Evolutionary conservation across 2,797 vertebrate genomes (phyloP), one percentile per base, ranked within the genome.

Genomic region (Mus minutoides): DNA sequence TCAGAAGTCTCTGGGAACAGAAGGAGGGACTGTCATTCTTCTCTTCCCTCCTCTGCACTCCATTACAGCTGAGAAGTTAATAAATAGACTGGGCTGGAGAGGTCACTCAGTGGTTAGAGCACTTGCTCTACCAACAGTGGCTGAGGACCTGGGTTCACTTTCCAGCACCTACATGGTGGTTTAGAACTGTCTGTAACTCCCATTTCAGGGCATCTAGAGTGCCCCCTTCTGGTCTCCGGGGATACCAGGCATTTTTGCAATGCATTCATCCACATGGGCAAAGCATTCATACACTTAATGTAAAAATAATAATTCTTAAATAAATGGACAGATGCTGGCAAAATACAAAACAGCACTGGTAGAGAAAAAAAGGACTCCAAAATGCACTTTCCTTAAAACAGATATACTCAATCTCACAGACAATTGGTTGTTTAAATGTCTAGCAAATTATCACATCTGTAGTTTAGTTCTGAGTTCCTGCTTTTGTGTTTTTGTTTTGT

Each of bases 1-100:
- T 49, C 88, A 96, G 16, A 88, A 16, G n/a, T 54, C 24, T 91
- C 85, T 83, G 95, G 56, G 62, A 71, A 95, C 69, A 90, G 89
- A 92, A 93, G 49, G 86, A 94, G 37, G 58, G 37, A 93, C n/a
- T 82, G 14, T 95, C 52, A n/a, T 75, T 80, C 37, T 71, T 62
- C 19, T 75, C 46, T 16, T 29, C 62, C 34, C 49, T 34, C 29
- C 17, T 80, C 16, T 62, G 24, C 46, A 46, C 13, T 96, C 73
- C 69, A 0, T 75, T 91, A 52, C 26, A 71, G 34, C 69, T 60
- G 71, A 78, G 80, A 88, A 92, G 80, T 76, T 85, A 96, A 67
- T 90, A 86, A 77, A 40, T 52, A 86, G 83, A 16, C 31, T 24
- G 62, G 31, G 11, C 46, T n/a, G 43, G 60, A 49, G 31, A 22